Evolutionary conservation across 2,888 invertebrate genomes (phyloP).

Genomic region (Rhamnusium bicolor): DNA sequence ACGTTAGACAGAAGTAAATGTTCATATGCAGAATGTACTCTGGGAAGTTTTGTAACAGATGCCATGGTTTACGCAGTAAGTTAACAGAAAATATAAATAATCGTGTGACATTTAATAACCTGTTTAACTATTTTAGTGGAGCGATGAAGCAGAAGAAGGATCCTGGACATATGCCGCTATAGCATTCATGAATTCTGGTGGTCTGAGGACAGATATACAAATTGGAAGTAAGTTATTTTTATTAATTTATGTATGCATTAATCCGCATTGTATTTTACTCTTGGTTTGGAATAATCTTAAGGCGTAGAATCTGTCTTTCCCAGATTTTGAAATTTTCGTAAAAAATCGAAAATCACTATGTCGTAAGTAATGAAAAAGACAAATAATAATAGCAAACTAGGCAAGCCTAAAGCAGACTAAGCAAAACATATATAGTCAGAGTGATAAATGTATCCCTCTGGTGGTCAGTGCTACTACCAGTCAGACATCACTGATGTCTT

Average conservation of each 20-base stretch:
- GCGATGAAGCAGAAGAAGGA: slow-evolving; percentile 49
- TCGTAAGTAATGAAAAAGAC: too few relatives aligned
- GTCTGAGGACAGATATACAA: slow-evolving; percentile 79
- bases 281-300: too few relatives aligned
- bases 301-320: too few relatives aligned
- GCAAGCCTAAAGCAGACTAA: too few relatives aligned
- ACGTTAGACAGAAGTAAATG: slow-evolving; percentile 74
- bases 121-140: slow-evolving; percentile 45
- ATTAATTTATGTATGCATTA: background rate
- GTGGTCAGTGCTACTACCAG: too few relatives aligned
- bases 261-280: background rate
- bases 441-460: too few relatives aligned
- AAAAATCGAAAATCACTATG: too few relatives aligned
- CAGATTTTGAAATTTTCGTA: too few relatives aligned
- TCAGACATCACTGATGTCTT: too few relatives aligned
- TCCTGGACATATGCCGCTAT: slow-evolving; percentile 81
- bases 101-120: background rate
- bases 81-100: background rate
- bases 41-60: slow-evolving; percentile 83
- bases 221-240: slow-evolving; percentile 74
- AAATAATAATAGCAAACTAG: too few relatives aligned
- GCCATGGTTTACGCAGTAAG: slow-evolving; percentile 79
- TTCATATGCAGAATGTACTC: slow-evolving; percentile 78
- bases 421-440: too few relatives aligned
- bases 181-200: slow-evolving; percentile 80